A percentile compares a stretch with the other conserved stretches of the same genome.
phyloP scores from a whole-genome alignment of 2,888 invertebrate genomes.

The Plemyria rubiginata region DNA sequence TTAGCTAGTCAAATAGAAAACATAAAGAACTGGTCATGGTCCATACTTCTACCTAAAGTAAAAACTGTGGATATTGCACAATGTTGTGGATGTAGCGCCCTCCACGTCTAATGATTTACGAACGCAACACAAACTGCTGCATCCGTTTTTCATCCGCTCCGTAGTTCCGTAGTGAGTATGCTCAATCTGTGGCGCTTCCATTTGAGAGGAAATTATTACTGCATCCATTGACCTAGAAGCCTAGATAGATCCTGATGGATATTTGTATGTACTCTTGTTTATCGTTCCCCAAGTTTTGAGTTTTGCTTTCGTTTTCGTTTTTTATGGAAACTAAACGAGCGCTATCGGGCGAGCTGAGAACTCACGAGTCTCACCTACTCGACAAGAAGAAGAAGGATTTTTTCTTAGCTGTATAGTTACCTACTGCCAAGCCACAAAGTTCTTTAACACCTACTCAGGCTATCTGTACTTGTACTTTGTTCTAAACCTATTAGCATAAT shows the following conservation, averaged over 20 bases:
- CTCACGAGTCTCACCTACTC: no score
- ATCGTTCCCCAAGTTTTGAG: no score
- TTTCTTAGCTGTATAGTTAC: no score
- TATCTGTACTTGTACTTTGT: neutral
- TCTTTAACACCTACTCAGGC: neutral
- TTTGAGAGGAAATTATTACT: slow-evolving; percentile 32
- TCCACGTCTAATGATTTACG: slow-evolving; percentile 26
- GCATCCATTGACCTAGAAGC: slow-evolving; percentile 26
- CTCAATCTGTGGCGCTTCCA: slow-evolving; percentile 26
- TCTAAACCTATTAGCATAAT: neutral
- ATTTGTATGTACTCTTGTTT: neutral
- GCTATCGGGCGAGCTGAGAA: no score
- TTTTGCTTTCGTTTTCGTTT: no score
- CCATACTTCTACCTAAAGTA: neutral
- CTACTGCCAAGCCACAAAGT: neutral
- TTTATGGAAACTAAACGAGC: no score
- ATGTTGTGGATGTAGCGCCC: slow-evolving; percentile 22
- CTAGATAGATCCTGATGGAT: slow-evolving; percentile 9
- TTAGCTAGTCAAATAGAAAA: no score
- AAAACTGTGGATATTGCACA: neutral
- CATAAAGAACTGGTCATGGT: neutral
- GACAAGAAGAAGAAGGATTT: no score
- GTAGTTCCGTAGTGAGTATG: slow-evolving; percentile 12
- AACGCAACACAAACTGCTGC: slow-evolving; percentile 27
- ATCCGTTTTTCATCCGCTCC: slow-evolving; percentile 28